Base-by-base conservation (phyloP, 2,797 vertebrate species). In the Furcifer pardalis region DNA sequence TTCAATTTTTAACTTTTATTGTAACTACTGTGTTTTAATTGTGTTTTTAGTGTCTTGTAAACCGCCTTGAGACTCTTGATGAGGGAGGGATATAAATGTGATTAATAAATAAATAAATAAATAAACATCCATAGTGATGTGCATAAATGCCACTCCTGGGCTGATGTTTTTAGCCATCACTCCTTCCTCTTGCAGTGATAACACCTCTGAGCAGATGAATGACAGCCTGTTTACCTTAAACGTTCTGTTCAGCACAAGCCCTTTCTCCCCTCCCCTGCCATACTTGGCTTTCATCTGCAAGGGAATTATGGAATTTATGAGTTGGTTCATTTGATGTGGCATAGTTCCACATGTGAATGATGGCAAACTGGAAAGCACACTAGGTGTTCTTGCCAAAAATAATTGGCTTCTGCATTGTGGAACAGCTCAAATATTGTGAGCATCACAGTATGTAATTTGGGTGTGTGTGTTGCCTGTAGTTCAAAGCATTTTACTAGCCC, bases 391-490 rank as follows among this genome's bases (percentile, higher is more conserved):
- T 94, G 93, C 92, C 94, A 95, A 92, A 91, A 93, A 93, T 93
- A 95, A 93, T 88, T 92, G 93, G 91, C 90, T 95, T 95, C 86
- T 92, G 87, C 88, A 79, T 89, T 93, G 90, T 90, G 88, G 89
- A 95, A 79, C 86, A 92, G 84, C 86, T 93, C 92, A 94, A 94
- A 93, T 93, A 90, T 85, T 94, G 21, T 87, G 89, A 93, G 86
- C 90, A 87, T 92, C 76, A 7, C 91, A 92, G 84, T 91, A 82
- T 95, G 84, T 91, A 94, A 93, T 95, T 93, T 93, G 91, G 82
- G 84, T 92, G 77, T 94, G 86, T 81, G 49, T 89, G 85, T 88
- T 93, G 91, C 84, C 86, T 88, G 66, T 74, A 94, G 92, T 94
- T 94, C 93, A 95, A 94, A 96, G 89, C 74, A 83, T 92, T 95